Evolutionary conservation across 2,113 vertebrate species (phyloP), one percentile per base, ranked within the genome.

Genomic region (Alethe castanea): DNA sequence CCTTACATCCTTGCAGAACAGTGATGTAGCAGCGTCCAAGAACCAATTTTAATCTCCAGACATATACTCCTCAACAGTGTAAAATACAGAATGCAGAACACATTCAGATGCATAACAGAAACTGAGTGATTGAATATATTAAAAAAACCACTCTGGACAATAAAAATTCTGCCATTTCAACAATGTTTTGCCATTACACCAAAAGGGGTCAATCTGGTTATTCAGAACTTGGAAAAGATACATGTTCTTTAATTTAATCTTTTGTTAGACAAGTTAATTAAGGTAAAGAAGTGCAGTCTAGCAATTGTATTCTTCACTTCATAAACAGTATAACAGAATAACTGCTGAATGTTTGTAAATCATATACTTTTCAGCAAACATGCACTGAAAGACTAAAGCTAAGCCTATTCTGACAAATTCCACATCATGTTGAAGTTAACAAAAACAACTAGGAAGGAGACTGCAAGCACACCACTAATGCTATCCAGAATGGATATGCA

Each of bases 211-310:
- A 90, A 65, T 81, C 62, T 84, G 26, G 19, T 82, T 92, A 90
- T 38, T 87, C 90, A 81, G 16, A 64, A 25, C 40, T 81, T 82
- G 23, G 15, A 35, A 85, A 78, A 61, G 69, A 9, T 19, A 14
- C 6, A 44, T 79, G 67, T 19, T 77, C 54, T 64, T 81, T 69
- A 64, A 71, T 38, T 47, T 40, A 73, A 84, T 77, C 22, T 89
- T 93, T 83, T 80, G 22, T 85, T 92, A 59, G 25, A 81, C 16
- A 70, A 86, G 33, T 84, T 94, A 86, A 94, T 95, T 91, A 96
- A 66, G 33, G 35, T 57, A 84, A 78, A 82, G 59, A 94, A 94
- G 85, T 85, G 16, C 7, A 93, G 95, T 94, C 31, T 40, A 60
- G 45, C 29, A 94, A 56, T 92, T 94, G 40, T 56, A 72, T 66